Evolutionary conservation across 2,888 invertebrate genomes (phyloP).

Genomic region (Nudaria mundana): DNA sequence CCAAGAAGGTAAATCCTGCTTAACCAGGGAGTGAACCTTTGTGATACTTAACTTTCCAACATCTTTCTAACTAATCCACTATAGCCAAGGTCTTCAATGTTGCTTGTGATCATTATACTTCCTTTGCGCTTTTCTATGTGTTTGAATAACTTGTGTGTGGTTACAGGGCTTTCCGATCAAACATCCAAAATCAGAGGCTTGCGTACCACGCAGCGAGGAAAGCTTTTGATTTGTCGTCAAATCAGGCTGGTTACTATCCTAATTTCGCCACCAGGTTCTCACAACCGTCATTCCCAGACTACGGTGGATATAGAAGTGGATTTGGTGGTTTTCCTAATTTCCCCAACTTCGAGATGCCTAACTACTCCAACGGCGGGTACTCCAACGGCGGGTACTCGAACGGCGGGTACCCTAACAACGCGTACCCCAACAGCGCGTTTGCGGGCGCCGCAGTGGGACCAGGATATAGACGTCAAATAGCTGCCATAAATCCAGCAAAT

Average conservation of each 20-base stretch:
- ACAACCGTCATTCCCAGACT: slow-evolving; percentile 21
- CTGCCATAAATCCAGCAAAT: slow-evolving; percentile 81
- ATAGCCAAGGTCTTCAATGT: slow-evolving; percentile 10
- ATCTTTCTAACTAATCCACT: slow-evolving; percentile 16
- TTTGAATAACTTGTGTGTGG: slow-evolving; percentile 25
- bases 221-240: slow-evolving; percentile 65
- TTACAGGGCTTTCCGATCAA: slow-evolving; percentile 62
- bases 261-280: slow-evolving; percentile 59
- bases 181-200: slow-evolving; percentile 54
- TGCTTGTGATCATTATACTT: slow-evolving; percentile 20
- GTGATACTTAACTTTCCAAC: slow-evolving; percentile 25
- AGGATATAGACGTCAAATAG: slow-evolving; percentile 78
- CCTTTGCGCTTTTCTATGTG: slow-evolving; percentile 20
- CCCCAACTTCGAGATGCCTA: slow-evolving; percentile 21
- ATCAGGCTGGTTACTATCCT: slow-evolving; percentile 50
- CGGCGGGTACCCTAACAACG: too few species aligned
- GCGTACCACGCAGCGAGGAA: slow-evolving; percentile 64
- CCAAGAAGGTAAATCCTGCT: slow-evolving; percentile 22
- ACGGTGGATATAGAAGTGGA: slow-evolving; percentile 8
- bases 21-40: slow-evolving; percentile 5
- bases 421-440: slow-evolving; percentile 68
- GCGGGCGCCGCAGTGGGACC: slow-evolving; percentile 80
- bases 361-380: too few species aligned
- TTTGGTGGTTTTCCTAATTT: slow-evolving; percentile 3
- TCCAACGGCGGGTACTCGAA: too few species aligned